Conservation (phyloP, 1,140 invertebrate genomes). For the Hestina assimilis region DNA sequence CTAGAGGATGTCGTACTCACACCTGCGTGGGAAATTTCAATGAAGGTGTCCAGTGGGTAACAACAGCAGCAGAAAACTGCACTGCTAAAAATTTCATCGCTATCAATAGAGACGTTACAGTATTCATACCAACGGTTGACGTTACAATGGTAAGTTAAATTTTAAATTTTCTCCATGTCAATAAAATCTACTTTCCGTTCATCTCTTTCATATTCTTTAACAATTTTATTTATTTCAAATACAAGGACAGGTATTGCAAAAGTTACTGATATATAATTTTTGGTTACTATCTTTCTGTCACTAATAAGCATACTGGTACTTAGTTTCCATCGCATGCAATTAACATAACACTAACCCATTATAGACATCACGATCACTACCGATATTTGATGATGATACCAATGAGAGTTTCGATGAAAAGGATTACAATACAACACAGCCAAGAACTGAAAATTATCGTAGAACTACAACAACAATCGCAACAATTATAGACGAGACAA, state of each 20-base stretch:
- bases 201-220: not conserved
- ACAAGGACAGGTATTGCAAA: too few relatives aligned
- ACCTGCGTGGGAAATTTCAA: constrained; percentile 65
- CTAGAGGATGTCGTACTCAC: constrained; percentile 38
- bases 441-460: not conserved
- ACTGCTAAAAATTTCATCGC: not conserved
- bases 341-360: not conserved
- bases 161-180: not conserved
- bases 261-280: not conserved
- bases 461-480: not conserved
- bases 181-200: too few relatives aligned
- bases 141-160: not conserved
- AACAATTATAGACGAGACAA: not conserved
- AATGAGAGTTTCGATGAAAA: not conserved
- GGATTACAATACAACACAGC: not conserved
- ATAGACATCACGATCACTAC: not conserved
- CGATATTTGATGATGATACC: not conserved
- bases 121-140: constrained; percentile 26
- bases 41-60: constrained; percentile 59
- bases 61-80: constrained; percentile 35
- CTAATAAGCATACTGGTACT: not conserved
- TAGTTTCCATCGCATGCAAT: not conserved
- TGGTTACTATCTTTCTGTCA: not conserved
- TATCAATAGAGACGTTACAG: constrained; percentile 6
- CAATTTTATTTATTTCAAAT: not conserved